phyloP scores from a whole-genome alignment of 2,113 vertebrate species.

The Corythornis vintsioides region DNA sequence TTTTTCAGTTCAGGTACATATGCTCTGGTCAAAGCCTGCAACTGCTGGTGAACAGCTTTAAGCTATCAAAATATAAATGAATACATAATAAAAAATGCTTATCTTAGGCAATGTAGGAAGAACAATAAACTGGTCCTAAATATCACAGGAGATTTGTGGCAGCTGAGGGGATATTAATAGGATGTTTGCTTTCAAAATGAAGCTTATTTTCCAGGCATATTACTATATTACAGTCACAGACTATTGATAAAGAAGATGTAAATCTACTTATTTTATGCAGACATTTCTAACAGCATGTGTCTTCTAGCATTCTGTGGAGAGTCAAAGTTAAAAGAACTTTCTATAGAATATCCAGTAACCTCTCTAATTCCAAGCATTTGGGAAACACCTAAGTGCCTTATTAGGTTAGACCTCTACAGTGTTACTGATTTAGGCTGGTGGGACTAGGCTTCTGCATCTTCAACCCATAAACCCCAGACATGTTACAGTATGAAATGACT shows the following conservation, averaged over 20 bases:
- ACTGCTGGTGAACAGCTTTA: constrained; percentile 82
- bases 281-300: neutral
- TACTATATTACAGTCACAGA: neutral
- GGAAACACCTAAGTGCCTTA: neutral
- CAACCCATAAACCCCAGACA: neutral
- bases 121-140: neutral
- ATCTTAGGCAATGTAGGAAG: neutral
- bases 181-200: neutral
- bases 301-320: neutral
- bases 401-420: neutral
- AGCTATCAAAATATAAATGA: constrained; percentile 72
- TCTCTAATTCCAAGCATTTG: neutral
- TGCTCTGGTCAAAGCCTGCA: constrained; percentile 79
- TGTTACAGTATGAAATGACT: neutral
- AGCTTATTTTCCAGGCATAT: neutral
- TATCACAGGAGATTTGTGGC: neutral
- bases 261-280: neutral
- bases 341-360: neutral
- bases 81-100: neutral
- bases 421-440: neutral
- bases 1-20: constrained; percentile 79
- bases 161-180: neutral
- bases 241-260: neutral
- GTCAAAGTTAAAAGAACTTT: neutral
- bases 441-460: neutral